These are phyloP conservation scores for Drosophila sp. DNA, from an alignment of 1,140 invertebrate species.

Conservation along the genomic window DNA sequence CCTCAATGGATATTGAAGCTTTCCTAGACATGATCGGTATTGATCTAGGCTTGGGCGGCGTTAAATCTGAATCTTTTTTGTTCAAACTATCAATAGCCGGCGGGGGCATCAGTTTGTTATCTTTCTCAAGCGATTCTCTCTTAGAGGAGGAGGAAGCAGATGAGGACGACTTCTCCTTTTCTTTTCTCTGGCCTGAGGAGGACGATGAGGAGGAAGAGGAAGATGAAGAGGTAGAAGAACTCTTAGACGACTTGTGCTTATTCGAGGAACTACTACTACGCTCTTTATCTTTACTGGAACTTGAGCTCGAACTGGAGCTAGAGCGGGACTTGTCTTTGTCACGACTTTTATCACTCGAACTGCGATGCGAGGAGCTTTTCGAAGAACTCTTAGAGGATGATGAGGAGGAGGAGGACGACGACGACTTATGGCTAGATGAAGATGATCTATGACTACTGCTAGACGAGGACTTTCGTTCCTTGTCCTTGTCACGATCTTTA, in stretches of 20 bases:
- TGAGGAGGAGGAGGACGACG: constrained; percentile 63
- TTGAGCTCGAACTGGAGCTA: constrained; percentile 60
- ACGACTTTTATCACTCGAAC: constrained; percentile 73
- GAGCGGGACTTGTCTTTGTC: constrained; percentile 75
- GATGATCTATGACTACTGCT: constrained; percentile 70
- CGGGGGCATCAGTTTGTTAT: constrained; percentile 86
- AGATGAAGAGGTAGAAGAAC: constrained; percentile 64
- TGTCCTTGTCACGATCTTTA: constrained; percentile 82
- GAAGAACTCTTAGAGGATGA: constrained; percentile 64
- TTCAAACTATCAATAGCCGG: constrained; percentile 32
- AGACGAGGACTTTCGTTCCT: constrained; percentile 64
- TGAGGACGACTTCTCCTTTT: constrained; percentile 82
- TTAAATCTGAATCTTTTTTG: constrained; percentile 85
- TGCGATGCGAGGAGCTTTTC: constrained; percentile 74
- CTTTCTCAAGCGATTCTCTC: constrained; percentile 86
- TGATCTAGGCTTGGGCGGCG: constrained; percentile 59
- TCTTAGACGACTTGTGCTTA: constrained; percentile 79
- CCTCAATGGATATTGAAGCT: constrained; percentile 91
- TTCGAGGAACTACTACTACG: constrained; percentile 64
- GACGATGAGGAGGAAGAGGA: constrained; percentile 55
- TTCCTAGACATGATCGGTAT: constrained; percentile 86
- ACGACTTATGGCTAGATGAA: constrained; percentile 72
- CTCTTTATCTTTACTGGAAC: constrained; percentile 77
- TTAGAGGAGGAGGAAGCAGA: constrained; percentile 25
- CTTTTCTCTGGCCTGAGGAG: constrained; percentile 76